These are phyloP conservation scores for Netelia inedita DNA, from an alignment of 2,888 invertebrate genomes.

Conservation along the genomic window DNA sequence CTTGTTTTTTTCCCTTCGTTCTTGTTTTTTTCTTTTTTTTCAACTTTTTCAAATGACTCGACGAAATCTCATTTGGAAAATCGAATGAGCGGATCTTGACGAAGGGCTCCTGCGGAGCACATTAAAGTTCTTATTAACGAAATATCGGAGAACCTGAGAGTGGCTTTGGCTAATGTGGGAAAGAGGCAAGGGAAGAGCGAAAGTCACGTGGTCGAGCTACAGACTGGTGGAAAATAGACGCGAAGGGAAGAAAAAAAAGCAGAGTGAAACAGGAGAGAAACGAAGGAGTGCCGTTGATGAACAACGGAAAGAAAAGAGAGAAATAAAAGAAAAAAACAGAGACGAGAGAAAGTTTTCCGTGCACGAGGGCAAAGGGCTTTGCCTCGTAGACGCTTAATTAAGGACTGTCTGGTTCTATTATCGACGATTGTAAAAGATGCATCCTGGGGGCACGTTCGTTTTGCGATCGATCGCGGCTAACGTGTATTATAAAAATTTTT, in stretches of 20 bases:
- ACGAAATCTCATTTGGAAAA: constrained; percentile 48
- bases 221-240: background rate
- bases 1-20: constrained; percentile 1
- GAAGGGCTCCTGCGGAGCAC: constrained; percentile 1
- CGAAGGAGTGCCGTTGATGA: constrained; percentile 67
- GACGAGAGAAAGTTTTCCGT: constrained; percentile 33
- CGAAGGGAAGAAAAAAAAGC: constrained; percentile 21
- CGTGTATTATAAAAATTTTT: background rate
- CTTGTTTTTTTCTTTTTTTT: background rate
- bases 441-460: constrained; percentile 54
- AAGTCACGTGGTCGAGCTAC: background rate
- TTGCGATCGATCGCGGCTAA: constrained; percentile 48
- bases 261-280: constrained; percentile 42
- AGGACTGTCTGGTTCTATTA: constrained; percentile 74
- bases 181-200: constrained; percentile 3
- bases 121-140: constrained; percentile 30
- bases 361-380: constrained; percentile 58
- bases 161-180: constrained; percentile 22
- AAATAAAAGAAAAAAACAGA: constrained; percentile 66
- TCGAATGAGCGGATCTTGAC: constrained; percentile 31
- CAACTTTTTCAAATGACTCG: constrained; percentile 29
- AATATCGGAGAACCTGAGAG: constrained; percentile 16
- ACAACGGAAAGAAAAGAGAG: constrained; percentile 59
- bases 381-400: constrained; percentile 69
- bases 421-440: constrained; percentile 73